Conservation (phyloP, 1,140 invertebrate genomes). For the Heterodera schachtii region DNA sequence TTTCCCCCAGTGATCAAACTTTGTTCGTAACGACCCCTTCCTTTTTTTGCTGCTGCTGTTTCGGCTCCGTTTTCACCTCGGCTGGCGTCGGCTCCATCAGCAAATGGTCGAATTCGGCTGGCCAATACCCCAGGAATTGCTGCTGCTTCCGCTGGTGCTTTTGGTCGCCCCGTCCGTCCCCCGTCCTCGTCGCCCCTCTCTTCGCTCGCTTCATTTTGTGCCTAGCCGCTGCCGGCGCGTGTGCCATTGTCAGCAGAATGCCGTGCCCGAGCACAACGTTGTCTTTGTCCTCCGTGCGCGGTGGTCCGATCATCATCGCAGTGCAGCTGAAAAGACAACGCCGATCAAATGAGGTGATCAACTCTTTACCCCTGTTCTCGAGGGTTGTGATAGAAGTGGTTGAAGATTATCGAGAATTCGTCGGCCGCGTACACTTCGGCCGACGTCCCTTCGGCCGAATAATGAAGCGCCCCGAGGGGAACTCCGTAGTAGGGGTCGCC, state of each 20-base stretch:
- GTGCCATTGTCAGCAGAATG: slow-evolving; percentile 50
- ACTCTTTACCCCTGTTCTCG: slow-evolving; percentile 31
- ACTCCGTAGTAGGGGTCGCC: slow-evolving; percentile 51
- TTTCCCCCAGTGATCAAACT: neutral
- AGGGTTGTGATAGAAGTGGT: slow-evolving; percentile 58
- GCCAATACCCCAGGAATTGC: slow-evolving; percentile 43
- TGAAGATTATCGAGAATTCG: slow-evolving; percentile 59
- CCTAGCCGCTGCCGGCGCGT: slow-evolving; percentile 40
- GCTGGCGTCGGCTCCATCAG: slow-evolving; percentile 45
- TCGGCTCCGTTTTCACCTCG: slow-evolving; percentile 18
- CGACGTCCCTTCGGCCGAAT: slow-evolving; percentile 53
- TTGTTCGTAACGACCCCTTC: neutral
- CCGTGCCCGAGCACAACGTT: slow-evolving; percentile 51
- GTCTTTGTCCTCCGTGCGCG: slow-evolving; percentile 44
- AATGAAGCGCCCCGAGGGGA: slow-evolving; percentile 52
- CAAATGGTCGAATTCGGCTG: slow-evolving; percentile 55
- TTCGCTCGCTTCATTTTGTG: slow-evolving; percentile 23
- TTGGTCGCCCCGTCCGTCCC: neutral
- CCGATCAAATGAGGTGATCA: neutral
- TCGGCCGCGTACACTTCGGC: slow-evolving; percentile 61
- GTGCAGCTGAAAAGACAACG: slow-evolving; percentile 36
- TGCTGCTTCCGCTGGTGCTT: neutral
- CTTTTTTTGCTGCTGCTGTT: slow-evolving; percentile 11
- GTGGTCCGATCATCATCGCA: slow-evolving; percentile 59
- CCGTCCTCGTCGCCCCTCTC: slow-evolving; percentile 6